A percentile compares a stretch with the other conserved stretches of the same genome.
Evolutionary conservation across 2,797 vertebrate genomes (phyloP).

Genomic region (Phylloscopus collybita): DNA sequence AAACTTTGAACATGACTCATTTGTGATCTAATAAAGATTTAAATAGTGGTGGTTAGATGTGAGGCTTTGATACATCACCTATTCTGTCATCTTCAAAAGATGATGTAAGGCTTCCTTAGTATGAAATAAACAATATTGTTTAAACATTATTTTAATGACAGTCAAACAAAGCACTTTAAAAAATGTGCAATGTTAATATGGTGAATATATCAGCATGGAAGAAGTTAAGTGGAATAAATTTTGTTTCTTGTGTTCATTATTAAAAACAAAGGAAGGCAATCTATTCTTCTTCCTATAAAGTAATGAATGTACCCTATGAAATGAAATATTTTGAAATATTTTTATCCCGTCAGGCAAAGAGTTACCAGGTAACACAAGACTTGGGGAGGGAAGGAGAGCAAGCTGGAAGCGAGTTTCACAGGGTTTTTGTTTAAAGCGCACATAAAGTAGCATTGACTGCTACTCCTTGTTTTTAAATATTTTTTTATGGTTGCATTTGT

Average conservation of each 20-base stretch:
- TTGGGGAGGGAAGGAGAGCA: background rate
- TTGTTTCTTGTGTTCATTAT: background rate
- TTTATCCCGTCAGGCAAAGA: background rate
- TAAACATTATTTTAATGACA: background rate
- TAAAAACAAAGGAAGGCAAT: background rate
- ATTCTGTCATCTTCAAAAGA: background rate
- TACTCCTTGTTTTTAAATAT: background rate
- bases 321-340: background rate
- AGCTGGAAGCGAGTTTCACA: background rate
- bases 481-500: background rate
- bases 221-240: background rate
- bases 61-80: background rate
- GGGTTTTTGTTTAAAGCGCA: background rate
- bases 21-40: background rate
- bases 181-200: background rate
- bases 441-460: conserved; percentile 2
- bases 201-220: background rate
- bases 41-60: background rate
- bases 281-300: background rate
- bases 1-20: background rate
- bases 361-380: background rate
- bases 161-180: background rate
- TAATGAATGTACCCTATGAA: conserved; percentile 14
- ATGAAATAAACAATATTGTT: background rate
- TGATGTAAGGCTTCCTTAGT: background rate